phyloP scores from a whole-genome alignment of 2,888 invertebrate species.

The Zygogramma bicolorata region DNA sequence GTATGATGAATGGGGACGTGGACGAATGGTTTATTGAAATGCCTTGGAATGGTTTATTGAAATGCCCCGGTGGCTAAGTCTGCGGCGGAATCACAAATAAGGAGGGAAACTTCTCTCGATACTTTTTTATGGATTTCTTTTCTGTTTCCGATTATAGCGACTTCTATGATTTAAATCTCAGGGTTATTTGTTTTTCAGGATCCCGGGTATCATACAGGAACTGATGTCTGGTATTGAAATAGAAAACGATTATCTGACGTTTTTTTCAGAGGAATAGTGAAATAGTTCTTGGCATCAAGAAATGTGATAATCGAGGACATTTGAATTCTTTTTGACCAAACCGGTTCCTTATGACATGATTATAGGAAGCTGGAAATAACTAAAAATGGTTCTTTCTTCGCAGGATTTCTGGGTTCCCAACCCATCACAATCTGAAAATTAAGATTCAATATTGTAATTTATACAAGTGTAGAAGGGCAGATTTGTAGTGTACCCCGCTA shows the following conservation, averaged over 20 bases:
- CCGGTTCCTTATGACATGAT: no score
- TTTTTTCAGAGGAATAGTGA: neutral
- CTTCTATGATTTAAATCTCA: slow-evolving; percentile 46
- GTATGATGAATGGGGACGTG: slow-evolving; percentile 63
- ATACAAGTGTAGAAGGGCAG: no score
- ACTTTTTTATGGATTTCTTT: slow-evolving; percentile 55
- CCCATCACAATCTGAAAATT: no score
- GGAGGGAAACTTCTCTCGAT: slow-evolving; percentile 49
- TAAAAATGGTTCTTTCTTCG: no score
- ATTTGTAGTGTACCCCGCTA: no score
- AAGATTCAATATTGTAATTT: no score
- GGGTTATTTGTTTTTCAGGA: slow-evolving; percentile 19
- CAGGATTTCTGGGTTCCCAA: no score
- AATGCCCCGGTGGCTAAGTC: slow-evolving; percentile 61
- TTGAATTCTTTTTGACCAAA: no score
- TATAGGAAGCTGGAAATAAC: no score
- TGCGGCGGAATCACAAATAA: slow-evolving; percentile 56
- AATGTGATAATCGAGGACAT: neutral
- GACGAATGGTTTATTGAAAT: slow-evolving; percentile 66
- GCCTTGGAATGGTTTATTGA: slow-evolving; percentile 65
- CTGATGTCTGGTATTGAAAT: neutral
- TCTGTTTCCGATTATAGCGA: slow-evolving; percentile 58
- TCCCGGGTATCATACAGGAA: neutral
- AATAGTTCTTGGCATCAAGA: neutral
- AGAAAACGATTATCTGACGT: neutral